Conservation (phyloP, 1,140 invertebrate genomes). For the Samia ricini region DNA sequence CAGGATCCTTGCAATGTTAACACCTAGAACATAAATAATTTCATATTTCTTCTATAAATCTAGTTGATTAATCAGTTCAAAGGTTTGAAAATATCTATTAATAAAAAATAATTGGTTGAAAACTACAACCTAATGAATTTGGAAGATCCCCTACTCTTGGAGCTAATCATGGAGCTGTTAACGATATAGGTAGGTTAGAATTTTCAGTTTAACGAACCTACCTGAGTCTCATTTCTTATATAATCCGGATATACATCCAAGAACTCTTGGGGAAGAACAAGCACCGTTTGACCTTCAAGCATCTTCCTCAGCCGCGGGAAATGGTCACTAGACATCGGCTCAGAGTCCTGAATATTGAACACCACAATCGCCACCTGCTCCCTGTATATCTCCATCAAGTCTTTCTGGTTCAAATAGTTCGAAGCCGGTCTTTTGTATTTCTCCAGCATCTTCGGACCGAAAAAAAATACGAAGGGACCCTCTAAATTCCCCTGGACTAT, state of each 20-base stretch:
- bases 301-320: conserved; percentile 70
- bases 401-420: conserved; percentile 66
- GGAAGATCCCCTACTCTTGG: no score
- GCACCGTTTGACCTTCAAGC: conserved; percentile 65
- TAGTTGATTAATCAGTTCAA: no score
- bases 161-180: no score
- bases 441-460: conserved; percentile 74
- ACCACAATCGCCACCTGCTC: conserved; percentile 70
- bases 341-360: conserved; percentile 72
- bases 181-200: no score
- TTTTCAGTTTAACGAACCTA: no score
- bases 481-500: conserved; percentile 57
- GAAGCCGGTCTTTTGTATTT: conserved; percentile 71
- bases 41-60: no score
- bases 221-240: conserved; percentile 75
- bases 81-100: no score
- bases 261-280: conserved; percentile 77
- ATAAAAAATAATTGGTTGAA: no score
- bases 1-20: conserved; percentile 76
- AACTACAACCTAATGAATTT: no score
- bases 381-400: conserved; percentile 66
- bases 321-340: conserved; percentile 60
- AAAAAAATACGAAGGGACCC: conserved; percentile 79
- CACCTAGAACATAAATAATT: conserved; percentile 55
- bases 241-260: conserved; percentile 78